Percentiles rank a stretch among this genome's conserved stretches.
Evolutionary conservation across 2,888 invertebrate genomes (phyloP).

Genomic region (Tortrix viridana): DNA sequence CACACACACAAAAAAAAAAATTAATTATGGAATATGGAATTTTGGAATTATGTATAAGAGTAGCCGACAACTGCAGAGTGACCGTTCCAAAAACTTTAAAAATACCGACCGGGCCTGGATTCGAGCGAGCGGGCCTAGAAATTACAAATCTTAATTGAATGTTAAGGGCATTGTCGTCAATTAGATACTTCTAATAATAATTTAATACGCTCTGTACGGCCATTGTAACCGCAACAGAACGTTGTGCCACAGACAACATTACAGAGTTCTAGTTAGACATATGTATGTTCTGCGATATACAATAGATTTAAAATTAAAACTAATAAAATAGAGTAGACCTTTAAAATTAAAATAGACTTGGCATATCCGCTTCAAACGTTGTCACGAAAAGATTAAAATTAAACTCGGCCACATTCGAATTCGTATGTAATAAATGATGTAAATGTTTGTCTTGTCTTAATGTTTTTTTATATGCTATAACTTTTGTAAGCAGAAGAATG

Average conservation of each 20-base stretch:
- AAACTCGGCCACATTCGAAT: too few species aligned
- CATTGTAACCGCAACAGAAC: slow-evolving; percentile 10
- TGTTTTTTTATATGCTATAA: too few species aligned
- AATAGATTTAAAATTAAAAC: neutral
- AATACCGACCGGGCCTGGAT: slow-evolving; percentile 8
- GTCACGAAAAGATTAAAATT: too few species aligned
- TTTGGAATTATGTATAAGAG: too few species aligned
- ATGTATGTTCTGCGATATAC: neutral
- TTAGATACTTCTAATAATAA: slow-evolving; percentile 10
- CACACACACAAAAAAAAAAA: too few species aligned
- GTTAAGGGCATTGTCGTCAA: neutral
- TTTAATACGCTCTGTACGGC: slow-evolving; percentile 3
- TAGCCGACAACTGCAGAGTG: neutral
- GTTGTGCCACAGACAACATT: slow-evolving; percentile 15
- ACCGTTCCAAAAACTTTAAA: slow-evolving; percentile 20
- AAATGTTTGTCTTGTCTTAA: too few species aligned
- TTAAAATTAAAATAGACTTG: neutral
- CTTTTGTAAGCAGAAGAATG: too few species aligned
- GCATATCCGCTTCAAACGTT: neutral
- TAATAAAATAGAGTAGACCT: neutral
- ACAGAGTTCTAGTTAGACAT: neutral
- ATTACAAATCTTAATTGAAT: neutral
- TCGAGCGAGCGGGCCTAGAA: neutral
- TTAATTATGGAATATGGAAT: too few species aligned
- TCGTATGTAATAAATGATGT: too few species aligned